Conservation (phyloP, 2,113 vertebrate genomes). For the Rattus norvegicus region DNA sequence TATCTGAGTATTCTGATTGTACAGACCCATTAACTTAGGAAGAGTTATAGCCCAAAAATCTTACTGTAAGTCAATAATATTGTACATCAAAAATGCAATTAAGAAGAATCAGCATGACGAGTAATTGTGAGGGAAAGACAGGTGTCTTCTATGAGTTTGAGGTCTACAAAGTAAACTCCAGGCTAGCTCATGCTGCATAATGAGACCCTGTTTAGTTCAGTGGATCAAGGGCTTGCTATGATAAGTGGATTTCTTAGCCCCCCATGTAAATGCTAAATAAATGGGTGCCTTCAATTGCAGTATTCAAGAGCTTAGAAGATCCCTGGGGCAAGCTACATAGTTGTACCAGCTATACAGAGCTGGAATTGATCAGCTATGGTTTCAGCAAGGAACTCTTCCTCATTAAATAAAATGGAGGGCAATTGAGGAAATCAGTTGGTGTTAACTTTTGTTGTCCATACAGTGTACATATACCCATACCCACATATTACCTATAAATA, state of each 20-base stretch:
- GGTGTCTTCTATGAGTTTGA: background rate
- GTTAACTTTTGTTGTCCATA: background rate
- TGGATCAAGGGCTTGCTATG: background rate
- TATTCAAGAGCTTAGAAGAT: background rate
- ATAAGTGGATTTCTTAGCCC: background rate
- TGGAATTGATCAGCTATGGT: background rate
- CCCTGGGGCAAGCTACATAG: too few species aligned
- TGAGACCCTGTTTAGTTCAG: background rate
- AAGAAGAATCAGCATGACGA: background rate
- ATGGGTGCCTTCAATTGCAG: background rate
- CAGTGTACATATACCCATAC: background rate
- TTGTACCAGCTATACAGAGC: background rate
- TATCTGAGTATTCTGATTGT: constrained; percentile 10
- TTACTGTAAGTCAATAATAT: background rate
- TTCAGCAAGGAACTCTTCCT: background rate
- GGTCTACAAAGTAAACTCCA: background rate
- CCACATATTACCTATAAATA: background rate
- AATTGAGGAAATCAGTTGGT: background rate
- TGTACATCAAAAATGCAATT: background rate
- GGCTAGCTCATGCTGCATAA: background rate
- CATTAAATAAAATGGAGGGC: background rate
- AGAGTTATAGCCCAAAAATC: background rate
- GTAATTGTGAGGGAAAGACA: background rate
- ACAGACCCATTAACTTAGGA: background rate
- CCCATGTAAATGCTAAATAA: background rate